Evolutionary conservation across 1,140 invertebrate genomes (phyloP).

Genomic region (Pseudomyrmex concolor): DNA sequence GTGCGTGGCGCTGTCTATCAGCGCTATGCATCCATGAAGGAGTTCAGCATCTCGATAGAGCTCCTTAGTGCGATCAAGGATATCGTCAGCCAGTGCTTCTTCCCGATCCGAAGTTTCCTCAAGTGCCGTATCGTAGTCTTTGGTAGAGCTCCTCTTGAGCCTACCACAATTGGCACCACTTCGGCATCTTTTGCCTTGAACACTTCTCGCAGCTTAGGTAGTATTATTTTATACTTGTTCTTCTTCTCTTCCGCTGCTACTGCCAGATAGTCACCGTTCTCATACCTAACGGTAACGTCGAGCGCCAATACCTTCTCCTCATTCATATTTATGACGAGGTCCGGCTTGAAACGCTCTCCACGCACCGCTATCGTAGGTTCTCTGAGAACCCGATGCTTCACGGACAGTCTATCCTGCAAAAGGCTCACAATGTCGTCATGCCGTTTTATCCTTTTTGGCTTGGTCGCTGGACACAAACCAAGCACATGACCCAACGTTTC

Average conservation of each 20-base stretch:
- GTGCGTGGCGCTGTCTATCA: too few relatives aligned
- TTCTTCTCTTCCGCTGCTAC: constrained; percentile 38
- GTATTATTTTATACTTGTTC: not conserved
- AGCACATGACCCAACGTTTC: constrained; percentile 63
- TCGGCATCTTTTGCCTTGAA: not conserved
- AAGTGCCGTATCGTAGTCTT: not conserved
- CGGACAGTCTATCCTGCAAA: not conserved
- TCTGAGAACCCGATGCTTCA: not conserved
- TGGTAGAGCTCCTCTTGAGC: not conserved
- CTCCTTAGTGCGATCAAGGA: constrained; percentile 3
- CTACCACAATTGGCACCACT: not conserved
- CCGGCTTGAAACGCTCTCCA: constrained; percentile 32
- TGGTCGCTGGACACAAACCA: constrained; percentile 38
- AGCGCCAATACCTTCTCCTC: constrained; percentile 66
- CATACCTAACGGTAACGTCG: constrained; percentile 77
- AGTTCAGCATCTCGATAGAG: constrained; percentile 16
- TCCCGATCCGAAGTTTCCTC: not conserved
- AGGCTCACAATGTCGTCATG: constrained; percentile 61
- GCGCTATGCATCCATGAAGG: constrained; percentile 23
- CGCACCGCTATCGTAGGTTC: not conserved
- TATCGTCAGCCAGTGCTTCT: not conserved
- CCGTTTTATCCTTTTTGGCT: constrained; percentile 40
- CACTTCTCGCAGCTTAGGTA: accelerated
- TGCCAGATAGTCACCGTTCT: constrained; percentile 63
- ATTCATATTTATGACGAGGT: constrained; percentile 27